phyloP scores from a whole-genome alignment of 2,113 vertebrate species.

The Indicator maculatus region DNA sequence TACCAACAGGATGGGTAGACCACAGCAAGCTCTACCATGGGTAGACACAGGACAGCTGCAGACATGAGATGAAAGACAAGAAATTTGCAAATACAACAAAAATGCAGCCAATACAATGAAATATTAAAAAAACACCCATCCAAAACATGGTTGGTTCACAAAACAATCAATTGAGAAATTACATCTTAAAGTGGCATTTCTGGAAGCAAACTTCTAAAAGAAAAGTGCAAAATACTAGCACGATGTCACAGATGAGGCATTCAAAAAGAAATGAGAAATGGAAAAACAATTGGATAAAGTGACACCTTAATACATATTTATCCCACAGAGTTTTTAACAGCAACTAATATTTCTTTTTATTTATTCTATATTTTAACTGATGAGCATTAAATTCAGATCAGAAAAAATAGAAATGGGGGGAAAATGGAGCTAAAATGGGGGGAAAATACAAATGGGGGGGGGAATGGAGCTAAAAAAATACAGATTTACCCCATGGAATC shows the following conservation, averaged over 20 bases:
- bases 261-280: neutral
- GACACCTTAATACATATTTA: neutral
- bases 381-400: neutral
- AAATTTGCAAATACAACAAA: neutral
- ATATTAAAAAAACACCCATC: neutral
- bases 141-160: neutral
- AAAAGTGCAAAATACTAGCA: neutral
- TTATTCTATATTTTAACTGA: neutral
- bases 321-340: neutral
- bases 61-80: neutral
- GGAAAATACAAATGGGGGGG: too few species aligned
- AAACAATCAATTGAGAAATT: neutral
- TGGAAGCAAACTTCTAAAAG: neutral
- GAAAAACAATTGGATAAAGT: neutral
- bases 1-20: neutral
- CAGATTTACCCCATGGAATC: fast-evolving
- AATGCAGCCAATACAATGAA: neutral
- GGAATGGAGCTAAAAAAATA: too few species aligned
- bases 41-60: neutral
- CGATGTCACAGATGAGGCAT: neutral
- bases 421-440: neutral
- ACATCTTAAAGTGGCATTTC: neutral
- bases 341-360: neutral
- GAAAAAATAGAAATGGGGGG: neutral
- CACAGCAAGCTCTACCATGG: neutral